Conservation (phyloP, 2,888 invertebrate species). For the Tryphoninae sp. region DNA sequence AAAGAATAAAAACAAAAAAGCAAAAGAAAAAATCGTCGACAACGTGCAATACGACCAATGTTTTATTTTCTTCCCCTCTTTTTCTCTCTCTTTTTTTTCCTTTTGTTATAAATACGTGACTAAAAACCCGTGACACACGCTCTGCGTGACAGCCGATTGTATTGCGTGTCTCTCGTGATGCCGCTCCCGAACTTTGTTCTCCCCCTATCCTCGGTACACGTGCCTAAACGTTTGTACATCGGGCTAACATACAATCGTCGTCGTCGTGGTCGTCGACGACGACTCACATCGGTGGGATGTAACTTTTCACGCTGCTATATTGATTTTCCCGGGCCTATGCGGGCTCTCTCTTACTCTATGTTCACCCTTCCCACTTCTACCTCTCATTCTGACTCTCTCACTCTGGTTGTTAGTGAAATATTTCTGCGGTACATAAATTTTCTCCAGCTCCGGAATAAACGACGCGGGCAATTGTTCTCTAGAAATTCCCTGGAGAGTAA, state of each 20-base stretch:
- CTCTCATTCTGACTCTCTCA: slow-evolving; percentile 22
- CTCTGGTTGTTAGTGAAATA: slow-evolving; percentile 53
- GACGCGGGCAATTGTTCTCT: slow-evolving; percentile 6
- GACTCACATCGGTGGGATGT: slow-evolving; percentile 18
- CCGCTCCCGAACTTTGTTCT: slow-evolving; percentile 37
- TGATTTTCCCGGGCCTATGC: slow-evolving; percentile 72
- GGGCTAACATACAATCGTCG: not conserved
- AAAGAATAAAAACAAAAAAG: not conserved
- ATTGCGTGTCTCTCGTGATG: slow-evolving; percentile 64
- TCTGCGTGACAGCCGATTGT: slow-evolving; percentile 66
- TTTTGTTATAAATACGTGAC: slow-evolving; percentile 22
- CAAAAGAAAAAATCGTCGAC: slow-evolving; percentile 11
- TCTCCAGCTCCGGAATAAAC: not conserved
- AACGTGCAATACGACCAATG: not conserved
- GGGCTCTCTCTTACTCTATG: slow-evolving; percentile 43
- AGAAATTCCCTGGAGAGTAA: not conserved
- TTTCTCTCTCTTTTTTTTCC: not conserved
- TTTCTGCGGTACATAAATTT: slow-evolving; percentile 40
- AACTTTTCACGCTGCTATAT: slow-evolving; percentile 72
- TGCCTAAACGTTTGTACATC: slow-evolving; percentile 27
- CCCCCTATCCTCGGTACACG: not conserved
- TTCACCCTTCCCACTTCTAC: slow-evolving; percentile 10
- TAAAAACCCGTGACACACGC: slow-evolving; percentile 51
- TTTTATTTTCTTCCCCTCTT: slow-evolving; percentile 8
- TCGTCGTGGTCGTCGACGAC: not conserved